Conservation (phyloP, 2,113 vertebrate genomes). For the Rhagologus leucostigma region DNA sequence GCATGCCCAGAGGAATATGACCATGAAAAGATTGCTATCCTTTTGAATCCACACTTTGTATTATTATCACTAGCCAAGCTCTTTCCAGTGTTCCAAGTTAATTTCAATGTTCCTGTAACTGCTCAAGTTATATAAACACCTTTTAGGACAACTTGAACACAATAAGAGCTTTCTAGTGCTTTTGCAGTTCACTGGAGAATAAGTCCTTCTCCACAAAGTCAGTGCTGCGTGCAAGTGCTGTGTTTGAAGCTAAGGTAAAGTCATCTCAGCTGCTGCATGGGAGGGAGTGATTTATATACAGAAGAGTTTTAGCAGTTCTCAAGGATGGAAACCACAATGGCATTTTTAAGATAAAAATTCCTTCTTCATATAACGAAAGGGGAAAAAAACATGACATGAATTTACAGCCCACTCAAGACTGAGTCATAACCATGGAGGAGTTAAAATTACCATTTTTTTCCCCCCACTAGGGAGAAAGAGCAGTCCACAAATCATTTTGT, state of each 20-base stretch:
- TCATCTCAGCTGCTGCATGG: background rate
- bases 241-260: background rate
- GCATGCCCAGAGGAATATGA: background rate
- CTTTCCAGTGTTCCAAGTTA: background rate
- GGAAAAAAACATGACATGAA: background rate
- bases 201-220: background rate
- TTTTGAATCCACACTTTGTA: background rate
- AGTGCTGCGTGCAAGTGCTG: background rate
- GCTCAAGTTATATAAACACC: background rate
- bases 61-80: background rate
- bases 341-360: background rate
- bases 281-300: background rate
- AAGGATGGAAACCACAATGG: background rate
- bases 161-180: background rate
- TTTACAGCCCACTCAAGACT: background rate
- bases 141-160: background rate
- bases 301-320: background rate
- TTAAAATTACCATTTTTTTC: background rate
- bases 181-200: background rate
- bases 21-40: background rate
- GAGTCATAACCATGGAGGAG: constrained; percentile 1
- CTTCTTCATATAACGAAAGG: background rate
- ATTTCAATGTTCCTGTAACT: background rate
- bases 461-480: background rate
- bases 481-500: background rate